These are phyloP conservation scores for Eulemur rufifrons DNA, from an alignment of 2,113 vertebrate species.

Conservation along the genomic window DNA sequence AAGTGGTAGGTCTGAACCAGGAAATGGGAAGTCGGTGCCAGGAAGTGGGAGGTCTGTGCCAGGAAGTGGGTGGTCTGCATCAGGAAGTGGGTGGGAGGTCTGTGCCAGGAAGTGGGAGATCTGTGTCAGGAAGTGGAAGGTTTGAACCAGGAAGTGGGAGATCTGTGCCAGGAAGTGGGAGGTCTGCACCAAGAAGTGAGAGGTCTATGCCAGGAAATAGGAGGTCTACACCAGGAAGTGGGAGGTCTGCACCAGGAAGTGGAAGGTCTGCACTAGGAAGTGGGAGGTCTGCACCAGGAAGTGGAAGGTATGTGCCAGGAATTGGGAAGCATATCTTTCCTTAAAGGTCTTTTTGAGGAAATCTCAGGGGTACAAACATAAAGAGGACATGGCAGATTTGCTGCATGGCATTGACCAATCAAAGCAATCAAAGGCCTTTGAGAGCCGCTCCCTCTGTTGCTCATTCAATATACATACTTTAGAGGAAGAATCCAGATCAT, in stretches of 20 bases:
- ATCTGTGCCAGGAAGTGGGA: rapidly evolving
- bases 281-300: no score
- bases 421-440: rapidly evolving
- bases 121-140: no score
- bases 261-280: no score
- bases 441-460: rapidly evolving
- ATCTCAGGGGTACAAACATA: no score
- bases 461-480: no score
- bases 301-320: neutral
- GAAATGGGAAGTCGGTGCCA: no score
- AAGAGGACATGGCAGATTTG: neutral
- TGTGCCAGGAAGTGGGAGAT: rapidly evolving
- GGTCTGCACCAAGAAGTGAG: rapidly evolving
- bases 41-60: rapidly evolving
- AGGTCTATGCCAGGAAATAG: rapidly evolving
- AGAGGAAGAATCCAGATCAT: neutral
- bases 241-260: no score
- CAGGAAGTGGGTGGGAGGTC: neutral
- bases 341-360: neutral
- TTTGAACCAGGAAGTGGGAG: no score
- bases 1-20: no score
- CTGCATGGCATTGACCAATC: no score
- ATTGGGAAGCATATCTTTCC: neutral
- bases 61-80: no score
- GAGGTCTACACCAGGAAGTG: no score